These are phyloP conservation scores for Ambastaia sidthimunki DNA, from an alignment of 2,797 vertebrate species.

Conservation along the genomic window DNA sequence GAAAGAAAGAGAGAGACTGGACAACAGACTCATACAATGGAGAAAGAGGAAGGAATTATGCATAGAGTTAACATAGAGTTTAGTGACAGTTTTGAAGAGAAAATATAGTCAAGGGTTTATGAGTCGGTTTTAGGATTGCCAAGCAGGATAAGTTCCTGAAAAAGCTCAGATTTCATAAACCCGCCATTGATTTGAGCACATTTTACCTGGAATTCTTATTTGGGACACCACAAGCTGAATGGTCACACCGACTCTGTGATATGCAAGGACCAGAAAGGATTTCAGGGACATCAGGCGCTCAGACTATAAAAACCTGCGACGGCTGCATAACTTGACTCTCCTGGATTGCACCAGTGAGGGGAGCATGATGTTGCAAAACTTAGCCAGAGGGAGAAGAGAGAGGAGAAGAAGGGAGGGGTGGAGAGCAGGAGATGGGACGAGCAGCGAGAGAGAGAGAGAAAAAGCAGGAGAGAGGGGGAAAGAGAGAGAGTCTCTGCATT, in stretches of 20 bases:
- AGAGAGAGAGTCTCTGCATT: slow-evolving; percentile 39
- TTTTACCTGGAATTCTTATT: slow-evolving; percentile 3
- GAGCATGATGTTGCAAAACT: slow-evolving; percentile 57
- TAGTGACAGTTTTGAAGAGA: not conserved
- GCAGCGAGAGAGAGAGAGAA: not conserved
- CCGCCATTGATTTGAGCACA: not conserved
- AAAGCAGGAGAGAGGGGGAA: not conserved
- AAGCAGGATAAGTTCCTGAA: not conserved
- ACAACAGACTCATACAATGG: slow-evolving; percentile 2
- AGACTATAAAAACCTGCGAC: not conserved
- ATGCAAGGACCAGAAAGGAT: not conserved
- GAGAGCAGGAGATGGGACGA: slow-evolving; percentile 15
- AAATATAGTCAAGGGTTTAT: not conserved
- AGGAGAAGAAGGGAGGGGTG: slow-evolving; percentile 10
- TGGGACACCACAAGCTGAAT: not conserved
- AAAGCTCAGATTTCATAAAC: not conserved
- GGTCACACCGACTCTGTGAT: not conserved
- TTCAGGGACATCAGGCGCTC: not conserved
- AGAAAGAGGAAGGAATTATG: not conserved
- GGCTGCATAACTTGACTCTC: not conserved
- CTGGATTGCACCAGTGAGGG: slow-evolving; percentile 21
- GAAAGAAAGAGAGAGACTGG: slow-evolving; percentile 18
- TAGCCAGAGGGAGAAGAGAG: slow-evolving; percentile 45
- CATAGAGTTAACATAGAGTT: slow-evolving; percentile 5
- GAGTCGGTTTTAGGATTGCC: not conserved